Base-by-base conservation (phyloP, 2,113 vertebrate genomes). In the Stigmatopora argus region DNA sequence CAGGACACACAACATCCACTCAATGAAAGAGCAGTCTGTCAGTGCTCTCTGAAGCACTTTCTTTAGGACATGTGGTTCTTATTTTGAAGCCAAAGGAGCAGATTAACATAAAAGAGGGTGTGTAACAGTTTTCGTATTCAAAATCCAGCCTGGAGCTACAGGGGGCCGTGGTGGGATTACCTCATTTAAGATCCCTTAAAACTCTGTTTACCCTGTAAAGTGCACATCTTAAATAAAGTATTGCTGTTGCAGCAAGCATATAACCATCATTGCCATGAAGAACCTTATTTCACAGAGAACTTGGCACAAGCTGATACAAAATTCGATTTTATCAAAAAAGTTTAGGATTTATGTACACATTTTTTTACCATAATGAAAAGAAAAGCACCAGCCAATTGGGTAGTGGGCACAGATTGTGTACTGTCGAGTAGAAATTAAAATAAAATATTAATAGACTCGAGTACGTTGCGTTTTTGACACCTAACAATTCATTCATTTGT, bases 41-140 rank as follows among this genome's bases (percentile, higher is more conserved):
- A 73, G 62, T 62, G 74, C 71, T 68, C 73, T 84, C 75, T 62
- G 62, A 79, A 71, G 78, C 70, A 77, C 88, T 80, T 75, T 74
- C 59, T 67, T 66, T 78, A 70, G 83, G 81, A 90, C 90, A 92
- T 91, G 83, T 92, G 91, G 87, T 91, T 91, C 88, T 85, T 88
- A 92, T 92, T 92, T 86, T 73, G 67, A 72, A 82, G 85, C 73
- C 67, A 82, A 78, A 82, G 67, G 79, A 83, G 81, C 72, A 84
- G 86, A 91, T 91, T 90, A 90, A 87, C 89, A 91, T 91, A 91
- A 89, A 92, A 90, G 86, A 88, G 83, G 85, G 87, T 83, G 88
- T 86, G 83, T 77, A 78, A 85, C 87, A 85, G 82, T 88, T 89
- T 78, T 86, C 44, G 65, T 76, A 88, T 88, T 87, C 78, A 86